A percentile compares a stretch with the other conserved stretches of the same genome.
Conservation (phyloP, 2,113 vertebrate species). For the Carassius carassius region DNA sequence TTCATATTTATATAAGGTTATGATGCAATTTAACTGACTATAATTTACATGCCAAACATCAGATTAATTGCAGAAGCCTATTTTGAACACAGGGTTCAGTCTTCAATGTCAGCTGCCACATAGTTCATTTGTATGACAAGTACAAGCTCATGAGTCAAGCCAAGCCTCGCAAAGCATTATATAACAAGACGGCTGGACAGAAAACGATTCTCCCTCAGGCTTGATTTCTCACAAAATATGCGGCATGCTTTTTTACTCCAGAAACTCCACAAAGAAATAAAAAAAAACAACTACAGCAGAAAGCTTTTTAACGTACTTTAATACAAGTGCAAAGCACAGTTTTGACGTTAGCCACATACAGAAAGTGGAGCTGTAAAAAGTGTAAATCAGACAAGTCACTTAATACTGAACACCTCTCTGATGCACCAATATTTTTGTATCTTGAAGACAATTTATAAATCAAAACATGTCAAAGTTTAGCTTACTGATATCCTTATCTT, state of each 20-base stretch:
- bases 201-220: background rate
- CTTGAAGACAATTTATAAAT: background rate
- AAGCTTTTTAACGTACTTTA: conserved; percentile 11
- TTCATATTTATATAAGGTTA: background rate
- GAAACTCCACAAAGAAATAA: background rate
- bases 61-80: conserved; percentile 15
- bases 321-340: background rate
- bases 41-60: background rate
- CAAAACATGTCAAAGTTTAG: background rate
- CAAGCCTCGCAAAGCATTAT: background rate
- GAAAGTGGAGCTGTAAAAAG: background rate
- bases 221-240: background rate
- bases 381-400: background rate
- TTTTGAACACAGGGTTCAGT: conserved; percentile 14
- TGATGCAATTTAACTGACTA: background rate
- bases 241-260: background rate
- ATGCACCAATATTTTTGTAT: background rate
- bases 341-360: background rate
- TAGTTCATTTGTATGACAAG: background rate
- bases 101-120: conserved; percentile 23
- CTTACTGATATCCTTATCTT: too few species aligned
- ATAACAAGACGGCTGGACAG: background rate
- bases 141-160: background rate
- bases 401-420: background rate
- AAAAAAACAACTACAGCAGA: background rate